phyloP scores from a whole-genome alignment of 2,888 invertebrate species.

The Anthophora plumipes region DNA sequence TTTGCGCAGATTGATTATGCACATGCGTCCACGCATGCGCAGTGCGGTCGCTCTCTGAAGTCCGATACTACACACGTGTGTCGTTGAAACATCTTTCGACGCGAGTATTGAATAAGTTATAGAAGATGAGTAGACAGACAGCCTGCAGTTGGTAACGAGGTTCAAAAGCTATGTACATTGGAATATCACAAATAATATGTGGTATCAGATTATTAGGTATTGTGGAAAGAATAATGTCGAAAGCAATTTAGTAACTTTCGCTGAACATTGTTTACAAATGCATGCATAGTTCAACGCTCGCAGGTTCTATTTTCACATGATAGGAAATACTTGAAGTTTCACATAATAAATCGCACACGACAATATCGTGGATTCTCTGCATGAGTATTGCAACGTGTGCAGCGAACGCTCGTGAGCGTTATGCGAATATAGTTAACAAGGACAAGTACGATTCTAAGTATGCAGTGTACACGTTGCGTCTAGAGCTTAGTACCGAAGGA shows the following conservation, averaged over 20 bases:
- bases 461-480: neutral
- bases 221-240: constrained; percentile 1
- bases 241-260: neutral
- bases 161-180: neutral
- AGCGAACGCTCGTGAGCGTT: no score
- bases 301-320: neutral
- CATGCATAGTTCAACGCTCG: neutral
- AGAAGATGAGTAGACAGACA: neutral
- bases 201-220: neutral
- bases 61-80: neutral
- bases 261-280: neutral
- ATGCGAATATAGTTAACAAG: neutral
- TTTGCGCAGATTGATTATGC: neutral
- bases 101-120: neutral
- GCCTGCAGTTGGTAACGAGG: neutral
- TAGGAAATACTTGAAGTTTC: neutral
- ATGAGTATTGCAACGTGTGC: neutral
- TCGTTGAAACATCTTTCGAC: neutral
- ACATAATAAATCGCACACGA: neutral
- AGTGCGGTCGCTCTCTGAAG: neutral
- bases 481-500: neutral
- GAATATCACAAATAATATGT: constrained; percentile 4
- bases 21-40: neutral
- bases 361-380: neutral
- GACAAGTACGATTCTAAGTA: neutral